Percentiles rank a stretch among this genome's conserved stretches.
Conservation (phyloP, 2,113 vertebrate species). For the Australoheros scitulus region DNA sequence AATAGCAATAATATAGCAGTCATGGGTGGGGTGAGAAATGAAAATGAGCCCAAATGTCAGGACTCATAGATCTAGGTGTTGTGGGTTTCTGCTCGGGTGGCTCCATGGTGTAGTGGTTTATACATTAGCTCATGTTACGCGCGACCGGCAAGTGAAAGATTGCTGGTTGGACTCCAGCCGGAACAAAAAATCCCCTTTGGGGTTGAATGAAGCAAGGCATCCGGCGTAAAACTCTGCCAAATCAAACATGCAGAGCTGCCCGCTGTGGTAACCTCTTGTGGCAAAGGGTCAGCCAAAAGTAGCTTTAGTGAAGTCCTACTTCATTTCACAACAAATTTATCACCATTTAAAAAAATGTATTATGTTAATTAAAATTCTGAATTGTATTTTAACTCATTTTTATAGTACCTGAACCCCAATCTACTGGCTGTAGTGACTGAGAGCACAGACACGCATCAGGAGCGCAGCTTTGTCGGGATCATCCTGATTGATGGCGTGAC, state of each 20-base stretch:
- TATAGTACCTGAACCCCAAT: constrained; percentile 94
- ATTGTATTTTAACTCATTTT: background rate
- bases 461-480: constrained; percentile 92
- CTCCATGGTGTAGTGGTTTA: background rate
- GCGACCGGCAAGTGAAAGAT: background rate
- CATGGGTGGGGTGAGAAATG: no score
- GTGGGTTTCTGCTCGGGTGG: background rate
- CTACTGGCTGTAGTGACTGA: constrained; percentile 93
- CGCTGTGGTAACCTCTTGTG: no score
- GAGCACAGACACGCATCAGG: constrained; percentile 89
- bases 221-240: background rate
- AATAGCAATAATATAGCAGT: no score
- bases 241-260: background rate
- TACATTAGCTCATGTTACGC: background rate
- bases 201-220: background rate
- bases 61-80: no score
- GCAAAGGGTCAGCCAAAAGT: background rate
- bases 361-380: background rate
- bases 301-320: background rate
- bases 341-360: background rate
- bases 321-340: constrained; percentile 1
- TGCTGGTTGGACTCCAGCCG: background rate
- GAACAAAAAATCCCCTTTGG: background rate
- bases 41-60: no score
- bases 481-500: constrained; percentile 93